Evolutionary conservation across 2,888 invertebrate species (phyloP), one percentile per base, ranked within the genome.

Genomic region (Netelia virgata): DNA sequence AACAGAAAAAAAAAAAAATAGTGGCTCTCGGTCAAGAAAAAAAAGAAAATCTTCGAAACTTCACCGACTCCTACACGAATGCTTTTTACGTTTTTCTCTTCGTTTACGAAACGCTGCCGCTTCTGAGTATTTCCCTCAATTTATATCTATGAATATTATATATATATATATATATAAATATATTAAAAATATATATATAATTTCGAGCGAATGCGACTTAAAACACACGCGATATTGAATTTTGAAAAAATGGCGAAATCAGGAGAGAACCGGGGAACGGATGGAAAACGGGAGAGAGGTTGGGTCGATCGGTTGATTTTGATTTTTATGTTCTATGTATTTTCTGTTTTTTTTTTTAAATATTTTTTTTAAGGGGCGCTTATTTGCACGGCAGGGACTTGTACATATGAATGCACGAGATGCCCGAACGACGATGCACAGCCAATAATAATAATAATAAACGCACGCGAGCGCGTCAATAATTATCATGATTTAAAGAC

Each of bases 131-230:
- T 28, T 86, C 83, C 83, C 86, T 86, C 85, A 86, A 84, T 86
- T 84, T 78, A 87, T 87, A 86, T 87, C 84, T 61, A 77, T 55
- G 59, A 50, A 43, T 70, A 75, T 57, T 59, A 16, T 11, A 64
- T 47, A 28, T 23, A 64, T 61, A 68, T 36, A 20, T 14, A 53
- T 16, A 28, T 28, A 53, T 16, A 53, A 53, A 53, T 16, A 53
- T n/a, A 11, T 28, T 47, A 66, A 55, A 57, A 43, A 55, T 57
- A 43, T 55, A 82, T 72, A 36, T 74, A 74, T 85, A 68, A 68
- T 79, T 73, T 81, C 73, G 75, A 87, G 80, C 83, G 88, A 87
- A 88, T 88, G 90, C 89, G 90, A 89, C 91, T 90, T 88, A 75
- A 82, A 66, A 72, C 20, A 72, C 20, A 76, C 79, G 69, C 57